Conservation (phyloP, 1,140 invertebrate species). For the Papilio helenus region DNA sequence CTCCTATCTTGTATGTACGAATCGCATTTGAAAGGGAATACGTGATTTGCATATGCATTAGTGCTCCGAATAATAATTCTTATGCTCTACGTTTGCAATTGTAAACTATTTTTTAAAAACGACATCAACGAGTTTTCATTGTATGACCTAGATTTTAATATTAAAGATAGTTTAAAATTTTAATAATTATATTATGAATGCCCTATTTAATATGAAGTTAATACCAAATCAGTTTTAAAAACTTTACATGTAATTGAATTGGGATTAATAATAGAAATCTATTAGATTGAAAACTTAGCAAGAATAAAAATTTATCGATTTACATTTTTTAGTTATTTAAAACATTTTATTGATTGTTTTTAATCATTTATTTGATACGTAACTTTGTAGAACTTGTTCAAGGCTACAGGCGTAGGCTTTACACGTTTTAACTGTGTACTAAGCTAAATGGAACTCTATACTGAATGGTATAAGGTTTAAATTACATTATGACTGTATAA, state of each 20-base stretch:
- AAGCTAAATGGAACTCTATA: not conserved
- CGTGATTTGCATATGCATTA: constrained; percentile 61
- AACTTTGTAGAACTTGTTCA: not conserved
- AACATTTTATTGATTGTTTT: not conserved
- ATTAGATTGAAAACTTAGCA: no score
- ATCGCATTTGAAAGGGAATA: constrained; percentile 62
- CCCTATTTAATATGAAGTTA: not conserved
- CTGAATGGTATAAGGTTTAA: not conserved
- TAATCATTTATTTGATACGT: not conserved
- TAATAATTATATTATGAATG: no score
- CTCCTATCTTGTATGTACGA: constrained; percentile 45
- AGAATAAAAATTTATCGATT: no score
- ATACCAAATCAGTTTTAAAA: no score
- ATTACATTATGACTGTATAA: not conserved
- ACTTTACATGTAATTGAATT: no score
- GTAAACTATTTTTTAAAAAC: constrained; percentile 49
- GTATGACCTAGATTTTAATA: constrained; percentile 25
- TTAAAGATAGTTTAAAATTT: not conserved
- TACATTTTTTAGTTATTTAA: not conserved
- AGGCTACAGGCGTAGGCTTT: not conserved
- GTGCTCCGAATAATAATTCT: constrained; percentile 24
- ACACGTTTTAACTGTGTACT: not conserved
- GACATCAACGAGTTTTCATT: constrained; percentile 53
- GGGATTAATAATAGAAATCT: no score
- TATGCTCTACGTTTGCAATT: not conserved